Evolutionary conservation across 2,113 vertebrate species (phyloP), one percentile per base, ranked within the genome.

Genomic region (Copsychus sechellarum): DNA sequence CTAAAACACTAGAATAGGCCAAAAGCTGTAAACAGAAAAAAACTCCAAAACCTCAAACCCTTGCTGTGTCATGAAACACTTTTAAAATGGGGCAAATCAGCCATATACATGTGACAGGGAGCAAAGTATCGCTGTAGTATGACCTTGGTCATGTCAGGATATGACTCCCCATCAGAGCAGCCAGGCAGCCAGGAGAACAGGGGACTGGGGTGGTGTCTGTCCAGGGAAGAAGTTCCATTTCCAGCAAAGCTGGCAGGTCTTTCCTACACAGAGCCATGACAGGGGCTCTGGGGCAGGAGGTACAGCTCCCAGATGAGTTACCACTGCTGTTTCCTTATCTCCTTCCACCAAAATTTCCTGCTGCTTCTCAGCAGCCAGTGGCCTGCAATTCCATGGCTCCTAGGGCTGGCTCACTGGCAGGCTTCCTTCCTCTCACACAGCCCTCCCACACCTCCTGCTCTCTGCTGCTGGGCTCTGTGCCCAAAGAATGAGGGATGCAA

Each of bases 281-380:
- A 80, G 29, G 14, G 34, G 24, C n/a, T 76, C 43, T 38, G 64
- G 33, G 48, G 62, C 43, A 74, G 31, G 34, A 86, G 58, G 3
- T 8, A 5, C 57, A 81, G 45, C 47, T 91, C 47, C 22, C 65
- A 61, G 19, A 43, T 20, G 21, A 73, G 15, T 82, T 67, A 74
- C 36, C 17, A 9, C 40, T 42, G 47, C 72, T 73, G 20, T 77
- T 80, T 31, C 42, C 65, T 73, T 93, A 69, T 89, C 81, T 90
- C 42, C 60, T 78, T 81, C 34, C 31, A 81, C 69, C n/a, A 73
- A 81, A 18, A 51, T 61, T 81, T 86, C 64, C 81, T 83, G 64
- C 51, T 8, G 3, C n/a, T 72, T 83, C 58, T 73, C 6, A 7
- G 71, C 4, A 9, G 19, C 29, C 2, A 13, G 57, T 1, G 3